Percentiles rank a stretch among this genome's conserved stretches.
phyloP scores from a whole-genome alignment of 2,888 invertebrate genomes.

The Brachyptera putata region DNA sequence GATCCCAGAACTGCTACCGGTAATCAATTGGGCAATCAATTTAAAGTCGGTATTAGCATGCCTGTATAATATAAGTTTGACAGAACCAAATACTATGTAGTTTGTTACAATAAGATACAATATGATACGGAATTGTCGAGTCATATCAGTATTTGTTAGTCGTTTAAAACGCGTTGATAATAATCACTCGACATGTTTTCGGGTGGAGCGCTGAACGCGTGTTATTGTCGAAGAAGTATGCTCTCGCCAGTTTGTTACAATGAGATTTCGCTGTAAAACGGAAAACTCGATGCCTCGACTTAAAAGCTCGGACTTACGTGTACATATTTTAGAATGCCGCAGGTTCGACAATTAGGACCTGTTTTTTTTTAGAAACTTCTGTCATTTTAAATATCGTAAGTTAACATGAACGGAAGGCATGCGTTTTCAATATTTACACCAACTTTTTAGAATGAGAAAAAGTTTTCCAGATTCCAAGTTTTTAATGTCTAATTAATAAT shows the following conservation, averaged over 20 bases:
- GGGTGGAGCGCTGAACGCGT: too few relatives aligned
- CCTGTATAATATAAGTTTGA: too few relatives aligned
- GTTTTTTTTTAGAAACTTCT: not conserved
- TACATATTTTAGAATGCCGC: not conserved
- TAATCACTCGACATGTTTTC: too few relatives aligned
- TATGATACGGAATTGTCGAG: too few relatives aligned
- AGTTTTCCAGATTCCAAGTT: slow-evolving; percentile 16
- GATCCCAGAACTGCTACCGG: too few relatives aligned
- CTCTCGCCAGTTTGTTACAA: not conserved
- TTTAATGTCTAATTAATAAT: slow-evolving; percentile 17
- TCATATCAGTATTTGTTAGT: too few relatives aligned
- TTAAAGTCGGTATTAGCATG: too few relatives aligned
- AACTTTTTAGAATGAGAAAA: slow-evolving; percentile 14
- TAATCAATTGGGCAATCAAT: too few relatives aligned
- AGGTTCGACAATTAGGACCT: not conserved
- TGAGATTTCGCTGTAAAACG: slow-evolving; percentile 7
- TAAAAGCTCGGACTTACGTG: not conserved
- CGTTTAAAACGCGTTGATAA: too few relatives aligned
- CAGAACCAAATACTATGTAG: too few relatives aligned
- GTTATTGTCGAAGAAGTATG: too few relatives aligned
- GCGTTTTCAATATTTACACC: not conserved
- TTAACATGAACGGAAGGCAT: not conserved
- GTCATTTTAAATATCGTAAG: slow-evolving; percentile 26
- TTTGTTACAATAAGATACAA: too few relatives aligned
- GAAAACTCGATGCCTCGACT: not conserved